phyloP scores from a whole-genome alignment of 2,113 vertebrate species.

The Sardina pilchardus region DNA sequence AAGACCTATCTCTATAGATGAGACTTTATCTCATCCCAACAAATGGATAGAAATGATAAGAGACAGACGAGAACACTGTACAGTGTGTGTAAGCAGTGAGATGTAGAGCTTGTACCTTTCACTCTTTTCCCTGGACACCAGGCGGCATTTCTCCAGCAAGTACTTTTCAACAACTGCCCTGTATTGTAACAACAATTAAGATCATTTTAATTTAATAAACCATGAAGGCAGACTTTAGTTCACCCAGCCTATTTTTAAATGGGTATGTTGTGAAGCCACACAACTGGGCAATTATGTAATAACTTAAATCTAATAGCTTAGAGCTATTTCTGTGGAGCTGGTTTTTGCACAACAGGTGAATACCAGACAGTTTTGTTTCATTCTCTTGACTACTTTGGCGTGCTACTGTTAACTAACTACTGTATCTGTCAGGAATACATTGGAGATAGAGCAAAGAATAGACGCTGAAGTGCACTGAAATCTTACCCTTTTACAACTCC shows the following conservation, averaged over 20 bases:
- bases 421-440: background rate
- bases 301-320: background rate
- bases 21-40: background rate
- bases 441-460: background rate
- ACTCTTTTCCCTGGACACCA: slow-evolving; percentile 86
- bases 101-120: slow-evolving; percentile 78
- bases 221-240: background rate
- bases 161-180: slow-evolving; percentile 95
- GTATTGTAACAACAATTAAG: slow-evolving; percentile 26
- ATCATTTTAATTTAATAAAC: background rate
- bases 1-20: background rate
- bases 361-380: too few species aligned
- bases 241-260: background rate
- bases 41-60: background rate
- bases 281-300: background rate
- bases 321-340: background rate
- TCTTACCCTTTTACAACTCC: slow-evolving; percentile 92
- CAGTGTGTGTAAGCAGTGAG: background rate
- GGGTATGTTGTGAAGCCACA: background rate
- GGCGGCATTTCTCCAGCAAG: slow-evolving; percentile 90
- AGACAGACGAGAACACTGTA: background rate
- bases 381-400: too few species aligned
- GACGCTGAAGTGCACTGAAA: background rate
- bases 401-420: background rate
- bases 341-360: too few species aligned